Conservation (phyloP, 2,888 invertebrate species). For the Alloplasta piceator region DNA sequence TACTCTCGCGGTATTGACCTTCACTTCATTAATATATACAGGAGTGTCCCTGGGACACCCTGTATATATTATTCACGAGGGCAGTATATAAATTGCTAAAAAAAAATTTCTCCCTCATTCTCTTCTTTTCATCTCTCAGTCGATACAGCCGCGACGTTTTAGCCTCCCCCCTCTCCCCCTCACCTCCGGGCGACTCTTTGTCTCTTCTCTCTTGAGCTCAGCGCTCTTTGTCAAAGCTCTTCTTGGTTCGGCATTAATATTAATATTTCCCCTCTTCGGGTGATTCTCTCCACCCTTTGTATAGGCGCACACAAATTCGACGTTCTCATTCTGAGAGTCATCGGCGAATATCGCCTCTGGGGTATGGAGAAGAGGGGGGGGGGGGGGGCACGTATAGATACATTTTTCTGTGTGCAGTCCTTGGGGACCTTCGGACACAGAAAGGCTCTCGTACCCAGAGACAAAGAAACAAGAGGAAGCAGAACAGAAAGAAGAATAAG, state of each 20-base stretch:
- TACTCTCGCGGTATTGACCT: too few relatives aligned
- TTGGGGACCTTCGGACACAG: slow-evolving; percentile 45
- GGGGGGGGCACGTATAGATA: too few relatives aligned
- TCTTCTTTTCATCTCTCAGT: neutral
- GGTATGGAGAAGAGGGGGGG: too few relatives aligned
- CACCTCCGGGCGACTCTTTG: neutral
- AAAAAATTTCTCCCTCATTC: neutral
- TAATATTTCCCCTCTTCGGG: slow-evolving; percentile 52
- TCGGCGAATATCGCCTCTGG: slow-evolving; percentile 48
- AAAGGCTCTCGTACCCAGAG: slow-evolving; percentile 28
- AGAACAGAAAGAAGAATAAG: slow-evolving; percentile 32
- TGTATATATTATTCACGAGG: too few relatives aligned
- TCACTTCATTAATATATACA: too few relatives aligned
- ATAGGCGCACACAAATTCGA: slow-evolving; percentile 23
- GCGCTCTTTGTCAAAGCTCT: slow-evolving; percentile 7
- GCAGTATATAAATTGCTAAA: too few relatives aligned
- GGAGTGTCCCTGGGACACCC: too few relatives aligned
- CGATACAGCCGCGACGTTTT: neutral
- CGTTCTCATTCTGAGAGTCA: slow-evolving; percentile 55
- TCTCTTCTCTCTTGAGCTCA: neutral
- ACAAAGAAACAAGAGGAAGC: slow-evolving; percentile 49
- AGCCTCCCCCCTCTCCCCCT: neutral
- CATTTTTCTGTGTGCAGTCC: slow-evolving; percentile 9
- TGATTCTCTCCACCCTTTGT: slow-evolving; percentile 39
- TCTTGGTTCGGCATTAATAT: slow-evolving; percentile 52